Conservation (phyloP, 2,113 vertebrate genomes). For the Pachyramphus minor region DNA sequence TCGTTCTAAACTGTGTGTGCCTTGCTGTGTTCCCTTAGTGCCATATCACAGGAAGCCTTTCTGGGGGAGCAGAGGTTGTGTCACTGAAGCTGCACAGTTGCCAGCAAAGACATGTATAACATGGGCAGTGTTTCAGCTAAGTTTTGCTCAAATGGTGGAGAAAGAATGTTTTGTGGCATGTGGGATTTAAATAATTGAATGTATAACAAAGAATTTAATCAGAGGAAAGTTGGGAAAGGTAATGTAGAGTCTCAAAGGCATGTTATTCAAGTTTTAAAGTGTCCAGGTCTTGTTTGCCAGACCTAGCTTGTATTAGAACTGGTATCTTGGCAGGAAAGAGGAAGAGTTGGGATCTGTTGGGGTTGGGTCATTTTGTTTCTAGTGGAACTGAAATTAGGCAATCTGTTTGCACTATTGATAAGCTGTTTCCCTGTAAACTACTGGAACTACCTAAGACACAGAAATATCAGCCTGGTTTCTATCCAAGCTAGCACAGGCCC, state of each 20-base stretch:
- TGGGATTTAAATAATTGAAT: not conserved
- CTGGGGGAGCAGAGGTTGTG: not conserved
- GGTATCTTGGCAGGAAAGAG: not conserved
- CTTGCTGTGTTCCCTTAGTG: not conserved
- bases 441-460: not conserved
- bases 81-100: not conserved
- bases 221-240: not conserved
- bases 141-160: not conserved
- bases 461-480: not conserved
- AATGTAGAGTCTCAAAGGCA: not conserved
- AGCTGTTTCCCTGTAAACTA: not conserved
- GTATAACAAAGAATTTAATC: not conserved
- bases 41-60: not conserved
- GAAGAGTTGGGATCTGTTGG: not conserved
- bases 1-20: not conserved
- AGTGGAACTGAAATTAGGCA: not conserved
- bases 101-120: not conserved
- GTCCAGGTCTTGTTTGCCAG: not conserved
- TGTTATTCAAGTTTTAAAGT: not conserved
- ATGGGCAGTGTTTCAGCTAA: not conserved
- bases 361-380: not conserved
- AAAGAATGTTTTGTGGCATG: not conserved
- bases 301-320: not conserved
- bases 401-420: not conserved
- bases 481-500: not conserved